Evolutionary conservation across 2,797 vertebrate species (phyloP).

Genomic region (Scleropages formosus): DNA sequence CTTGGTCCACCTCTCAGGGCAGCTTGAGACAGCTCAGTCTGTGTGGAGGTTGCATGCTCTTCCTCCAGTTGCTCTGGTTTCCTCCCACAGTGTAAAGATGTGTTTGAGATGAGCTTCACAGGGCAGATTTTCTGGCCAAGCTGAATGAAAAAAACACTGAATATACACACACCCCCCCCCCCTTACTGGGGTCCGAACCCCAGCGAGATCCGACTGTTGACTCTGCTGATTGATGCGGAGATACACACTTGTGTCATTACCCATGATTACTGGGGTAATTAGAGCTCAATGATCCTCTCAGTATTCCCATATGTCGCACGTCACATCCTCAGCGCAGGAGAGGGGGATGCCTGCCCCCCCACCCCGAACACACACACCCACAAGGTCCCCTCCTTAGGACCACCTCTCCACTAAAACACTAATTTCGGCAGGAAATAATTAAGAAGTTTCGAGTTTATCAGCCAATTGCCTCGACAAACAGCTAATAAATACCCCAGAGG

Average conservation of each 20-base stretch:
- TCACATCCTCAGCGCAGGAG: neutral
- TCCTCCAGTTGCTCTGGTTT: too few relatives aligned
- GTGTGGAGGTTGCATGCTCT: too few relatives aligned
- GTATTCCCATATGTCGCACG: neutral
- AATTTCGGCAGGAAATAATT: conserved; percentile 7
- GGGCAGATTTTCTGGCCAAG: too few relatives aligned
- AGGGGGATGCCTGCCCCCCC: neutral
- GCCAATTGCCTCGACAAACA: conserved; percentile 26
- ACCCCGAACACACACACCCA: neutral
- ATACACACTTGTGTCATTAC: neutral
- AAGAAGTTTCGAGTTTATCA: conserved; percentile 6
- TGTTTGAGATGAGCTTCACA: too few relatives aligned
- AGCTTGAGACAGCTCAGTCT: too few relatives aligned
- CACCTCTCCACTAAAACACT: neutral
- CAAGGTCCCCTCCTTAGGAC: neutral
- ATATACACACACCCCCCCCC: too few relatives aligned
- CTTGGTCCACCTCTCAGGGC: too few relatives aligned
- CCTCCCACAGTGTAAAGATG: too few relatives aligned
- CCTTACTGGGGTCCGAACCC: neutral
- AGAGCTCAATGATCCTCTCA: neutral
- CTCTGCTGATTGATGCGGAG: neutral
- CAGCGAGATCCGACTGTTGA: neutral
- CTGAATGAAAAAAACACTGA: too few relatives aligned
- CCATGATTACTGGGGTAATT: neutral
- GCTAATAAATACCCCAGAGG: conserved; percentile 14